Evolutionary conservation across 2,888 invertebrate species (phyloP), one percentile per base, ranked within the genome.

Genomic region (Sarcophaga variegata): DNA sequence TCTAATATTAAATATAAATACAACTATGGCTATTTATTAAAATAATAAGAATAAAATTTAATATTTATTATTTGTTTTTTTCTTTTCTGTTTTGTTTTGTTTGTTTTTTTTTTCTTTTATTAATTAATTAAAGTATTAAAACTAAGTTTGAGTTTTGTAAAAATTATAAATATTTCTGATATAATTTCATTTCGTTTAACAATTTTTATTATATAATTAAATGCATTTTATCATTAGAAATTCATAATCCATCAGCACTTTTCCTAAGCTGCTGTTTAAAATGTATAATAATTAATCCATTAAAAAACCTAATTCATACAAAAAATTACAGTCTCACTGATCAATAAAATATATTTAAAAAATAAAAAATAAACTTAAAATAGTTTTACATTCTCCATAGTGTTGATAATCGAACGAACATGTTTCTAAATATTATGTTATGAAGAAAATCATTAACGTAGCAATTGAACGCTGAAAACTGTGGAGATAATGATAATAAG

Each of bases 301-400:
- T 37, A 37, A 49, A 70, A 81, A 87, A 81, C 70, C 74, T 86
- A 86, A 86, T 45, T 86, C 72, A 83, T 83, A 83, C 54, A 84
- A 83, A 86, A 86, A 87, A 75, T 66, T 87, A 87, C 87, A 87
- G 87, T 87, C 87, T 87, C 87, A 87, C 84, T 87, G 87, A 87
- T 87, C 78, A 87, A 87, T 87, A 87, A 87, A 75, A 81, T 71
- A 67, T 64, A 66, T 77, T 37, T 54, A 47, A 59, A 66, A 59
- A 54, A 17, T 54, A 54, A 17, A 5, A 49, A 3, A 11, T 49
- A 49, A 12, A 78, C 62, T 70, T 79, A 81, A 71, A 83, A 78
- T 81, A 62, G 81, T 66, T 74, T 45, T 66, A 66, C 60, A 2
- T 63, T 37, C 85, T 82, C 83, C 80, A 17, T 78, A 54, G 17